A percentile compares a stretch with the other conserved stretches of the same genome.
Conservation (phyloP, 2,888 invertebrate genomes). For the Cerceris ruficornis region DNA sequence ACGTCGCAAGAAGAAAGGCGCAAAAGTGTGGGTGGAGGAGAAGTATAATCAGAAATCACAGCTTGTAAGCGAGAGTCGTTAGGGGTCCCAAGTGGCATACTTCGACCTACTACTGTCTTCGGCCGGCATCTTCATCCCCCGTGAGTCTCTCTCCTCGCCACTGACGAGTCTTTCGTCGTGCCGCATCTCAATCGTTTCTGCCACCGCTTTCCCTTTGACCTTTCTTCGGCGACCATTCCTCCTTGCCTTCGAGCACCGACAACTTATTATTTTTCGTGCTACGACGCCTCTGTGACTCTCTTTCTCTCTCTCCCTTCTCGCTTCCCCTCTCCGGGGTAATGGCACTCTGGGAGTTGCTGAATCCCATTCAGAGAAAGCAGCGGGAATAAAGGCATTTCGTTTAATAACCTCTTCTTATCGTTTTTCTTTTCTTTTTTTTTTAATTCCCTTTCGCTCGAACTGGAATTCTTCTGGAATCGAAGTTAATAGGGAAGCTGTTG, state of each 20-base stretch:
- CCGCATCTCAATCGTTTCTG: conserved; percentile 68
- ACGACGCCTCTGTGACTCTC: conserved; percentile 10
- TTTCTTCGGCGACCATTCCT: conserved; percentile 21
- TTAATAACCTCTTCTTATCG: not conserved
- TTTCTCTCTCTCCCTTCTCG: no score
- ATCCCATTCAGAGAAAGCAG: conserved; percentile 29
- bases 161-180: conserved; percentile 64
- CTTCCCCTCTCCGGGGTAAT: not conserved
- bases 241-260: conserved; percentile 22
- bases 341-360: conserved; percentile 17
- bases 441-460: not conserved
- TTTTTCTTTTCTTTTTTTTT: not conserved
- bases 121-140: conserved; percentile 34
- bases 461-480: not conserved
- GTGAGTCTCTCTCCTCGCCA: conserved; percentile 53
- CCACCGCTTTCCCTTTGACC: conserved; percentile 7
- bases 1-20: conserved; percentile 40
- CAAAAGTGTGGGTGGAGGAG: conserved; percentile 45
- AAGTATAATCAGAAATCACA: conserved; percentile 70
- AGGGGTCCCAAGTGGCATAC: conserved; percentile 62
- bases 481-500: not conserved
- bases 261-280: conserved; percentile 63
- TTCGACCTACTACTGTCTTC: conserved; percentile 55
- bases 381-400: conserved; percentile 20
- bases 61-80: conserved; percentile 69